Base-by-base conservation (phyloP, 2,888 invertebrate genomes). In the Parapristionchus giblindavisi region DNA sequence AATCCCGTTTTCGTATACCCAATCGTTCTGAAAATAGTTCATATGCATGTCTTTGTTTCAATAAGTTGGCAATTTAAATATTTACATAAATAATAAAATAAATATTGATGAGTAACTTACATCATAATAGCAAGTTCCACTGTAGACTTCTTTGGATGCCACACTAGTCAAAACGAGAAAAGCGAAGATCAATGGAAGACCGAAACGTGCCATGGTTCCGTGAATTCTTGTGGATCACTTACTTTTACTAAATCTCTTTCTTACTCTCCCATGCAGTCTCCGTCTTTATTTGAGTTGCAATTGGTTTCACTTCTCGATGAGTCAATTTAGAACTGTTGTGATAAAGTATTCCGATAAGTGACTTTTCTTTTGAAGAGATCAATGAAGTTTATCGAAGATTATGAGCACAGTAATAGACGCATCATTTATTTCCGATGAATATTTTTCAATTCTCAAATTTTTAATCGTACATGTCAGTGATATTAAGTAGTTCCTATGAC, bases 381-480 rank as follows among this genome's bases (percentile, higher is more conserved):
- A n/a, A n/a, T n/a, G n/a, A n/a, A n/a, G n/a, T n/a, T n/a, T n/a
- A n/a, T n/a, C n/a, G n/a, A n/a, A n/a, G n/a, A n/a, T n/a, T n/a
- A 43, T 17, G 43, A 43, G 43, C 43, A 43, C 43, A 14, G 43
- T 14, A 17, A 8, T 14, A 43, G 11, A 8, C 43, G 17, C 17
- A 43, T 43, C 17, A 8, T 43, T 43, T 43, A 14, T 43, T 43
- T 17, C 43, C 43, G 17, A 43, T 43, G 11, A 2, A 27, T 40
- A 21, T 38, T 17, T 65, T 24, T 11, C 34, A 66, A 38, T 66
- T 66, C 66, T 51, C 66, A n/a, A n/a, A n/a, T n/a, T n/a, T n/a
- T n/a, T n/a, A n/a, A n/a, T n/a, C n/a, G n/a, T n/a, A n/a, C n/a
- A n/a, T n/a, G n/a, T n/a, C n/a, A n/a, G n/a, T n/a, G n/a, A n/a